Evolutionary conservation across 2,797 vertebrate genomes (phyloP), one percentile per base, ranked within the genome.

Genomic region (Sardinella longiceps): DNA sequence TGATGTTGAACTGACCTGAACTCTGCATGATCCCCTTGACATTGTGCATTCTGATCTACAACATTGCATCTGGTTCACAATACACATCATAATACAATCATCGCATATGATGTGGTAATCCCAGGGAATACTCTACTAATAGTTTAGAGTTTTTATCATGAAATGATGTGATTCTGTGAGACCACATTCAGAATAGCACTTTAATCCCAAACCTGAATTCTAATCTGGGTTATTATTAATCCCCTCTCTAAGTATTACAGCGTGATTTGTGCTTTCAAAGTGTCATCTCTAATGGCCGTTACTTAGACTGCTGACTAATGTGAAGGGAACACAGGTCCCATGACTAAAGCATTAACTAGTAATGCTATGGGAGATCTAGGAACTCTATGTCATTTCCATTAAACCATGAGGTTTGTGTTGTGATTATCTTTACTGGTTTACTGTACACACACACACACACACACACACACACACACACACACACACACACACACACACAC

Each of bases 251-350:
- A 33, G 33, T 77, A 43, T 77, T 23, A 43, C 6, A 9, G 70
- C 7, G 70, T n/a, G 12, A 33, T 77, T 77, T 39, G 56, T 60
- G 70, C 70, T 43, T 77, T 23, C 33, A 39, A 77, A 77, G 70
- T 77, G 70, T 77, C 70, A 77, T 77, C 70, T 39, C 18, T 7
- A 43, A 77, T 33, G 33, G 70, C 70, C 43, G 70, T 39, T 77
- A 43, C 70, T 43, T 43, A 39, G 6, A 77, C 30, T 37, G 70
- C 50, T 56, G 37, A 88, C 60, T 53, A 83, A 51, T 63, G 83
- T 87, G 89, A 85, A 43, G 15, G 37, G 9, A 39, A 43, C 43
- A 33, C 33, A 18, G 5, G 37, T 43, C 33, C 18, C 10, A 23
- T 77, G 70, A 77, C 7, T 20, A 43, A 20, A 20, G 5, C 3